Evolutionary conservation across 64 coral and sea anemone species (phyloP), one percentile per base, ranked within the genome.

Genomic region (Montipora foliosa): DNA sequence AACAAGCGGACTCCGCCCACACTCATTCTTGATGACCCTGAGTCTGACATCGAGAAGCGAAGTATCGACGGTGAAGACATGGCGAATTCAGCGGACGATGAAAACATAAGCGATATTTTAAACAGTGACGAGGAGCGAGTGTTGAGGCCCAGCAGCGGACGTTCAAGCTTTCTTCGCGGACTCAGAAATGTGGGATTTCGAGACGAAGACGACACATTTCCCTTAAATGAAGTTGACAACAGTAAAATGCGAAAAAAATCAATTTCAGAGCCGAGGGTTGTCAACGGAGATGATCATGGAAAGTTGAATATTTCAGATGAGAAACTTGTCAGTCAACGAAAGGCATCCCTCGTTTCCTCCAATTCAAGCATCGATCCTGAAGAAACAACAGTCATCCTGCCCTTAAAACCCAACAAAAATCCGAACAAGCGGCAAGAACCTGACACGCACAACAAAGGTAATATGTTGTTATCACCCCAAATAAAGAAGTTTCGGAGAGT

Each of bases 11-110:
- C 93, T 84, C 89, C 96, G 6, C 92, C 92, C 17, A 89, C 83
- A 91, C 93, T 97, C 53, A 97, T 97, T 73, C 78, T 97, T 22
- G 96, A 97, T 66, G 96, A 97, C 22, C 83, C 80, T 1, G 93
- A 89, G 8, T 90, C 88, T 44, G 92, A 87, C 7, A 83, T 57
- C 15, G 95, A 88, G 15, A 59, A 19, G 20, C 84, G 74, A 71
- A 92, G 75, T 7, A 17, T 88, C 44, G 83, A 75, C 4, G 88
- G 91, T 21, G 83, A 71, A 29, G 95, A 93, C 62, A 74, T 92
- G 2, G 49, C 91, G 14, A 78, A 97, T 52, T 22, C 89, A 37
- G 84, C 88, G 44, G 89, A 91, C 7, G 91, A 94, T 5, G 95
- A 96, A 49, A 88, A 82, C 3, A 72, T 97, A 21, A 90, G 90